Percentiles rank a stretch among this genome's conserved stretches.
Conservation (phyloP, 2,113 vertebrate genomes). For the Micromys minutus region DNA sequence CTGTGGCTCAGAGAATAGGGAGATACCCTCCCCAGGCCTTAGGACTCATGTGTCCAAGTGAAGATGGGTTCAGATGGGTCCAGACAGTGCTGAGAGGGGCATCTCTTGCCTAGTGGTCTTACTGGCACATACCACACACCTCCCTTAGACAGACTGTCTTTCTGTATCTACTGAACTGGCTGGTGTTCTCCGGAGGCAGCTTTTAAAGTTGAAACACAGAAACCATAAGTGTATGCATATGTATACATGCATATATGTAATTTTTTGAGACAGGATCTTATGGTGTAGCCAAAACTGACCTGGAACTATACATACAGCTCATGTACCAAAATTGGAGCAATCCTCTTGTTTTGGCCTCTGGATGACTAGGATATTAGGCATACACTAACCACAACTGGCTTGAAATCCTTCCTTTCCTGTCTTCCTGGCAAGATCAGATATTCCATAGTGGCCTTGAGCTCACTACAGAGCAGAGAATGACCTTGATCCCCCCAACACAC, state of each 20-base stretch:
- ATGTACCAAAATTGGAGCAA: background rate
- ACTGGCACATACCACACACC: background rate
- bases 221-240: background rate
- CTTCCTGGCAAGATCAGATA: background rate
- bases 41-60: background rate
- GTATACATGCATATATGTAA: background rate
- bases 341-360: background rate
- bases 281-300: background rate
- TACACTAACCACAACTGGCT: background rate
- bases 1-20: no score
- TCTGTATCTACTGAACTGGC: background rate
- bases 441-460: background rate
- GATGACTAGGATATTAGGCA: background rate
- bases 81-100: no score
- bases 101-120: background rate
- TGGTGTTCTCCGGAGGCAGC: background rate
- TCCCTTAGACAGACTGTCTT: no score
- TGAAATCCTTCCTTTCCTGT: background rate
- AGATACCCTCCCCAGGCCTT: no score
- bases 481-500: no score
- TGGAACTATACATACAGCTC: background rate
- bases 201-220: background rate
- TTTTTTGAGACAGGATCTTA: background rate
- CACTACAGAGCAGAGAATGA: background rate
- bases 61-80: background rate